Percentiles rank a stretch among this genome's conserved stretches.
Conservation (phyloP, 2,888 invertebrate genomes). For the Agrochola circellaris region DNA sequence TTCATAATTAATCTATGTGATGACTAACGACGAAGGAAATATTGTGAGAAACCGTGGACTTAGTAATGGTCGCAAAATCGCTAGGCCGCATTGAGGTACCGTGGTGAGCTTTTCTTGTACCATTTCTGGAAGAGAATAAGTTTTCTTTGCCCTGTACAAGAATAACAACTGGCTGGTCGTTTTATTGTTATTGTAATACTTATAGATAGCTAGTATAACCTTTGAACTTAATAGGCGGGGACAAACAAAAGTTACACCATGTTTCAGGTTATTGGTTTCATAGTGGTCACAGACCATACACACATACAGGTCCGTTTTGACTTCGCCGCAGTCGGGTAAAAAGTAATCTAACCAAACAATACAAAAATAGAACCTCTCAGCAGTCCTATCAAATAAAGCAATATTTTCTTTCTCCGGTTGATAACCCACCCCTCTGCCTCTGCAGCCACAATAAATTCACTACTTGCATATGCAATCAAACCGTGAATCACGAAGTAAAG, state of each 20-base stretch:
- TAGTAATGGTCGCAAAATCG: background rate
- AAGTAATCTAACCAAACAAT: background rate
- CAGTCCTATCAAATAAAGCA: background rate
- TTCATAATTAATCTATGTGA: background rate
- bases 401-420: background rate
- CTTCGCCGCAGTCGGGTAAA: too few species aligned
- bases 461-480: conserved; percentile 46
- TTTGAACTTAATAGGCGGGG: too few species aligned
- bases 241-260: too few species aligned
- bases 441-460: conserved; percentile 4
- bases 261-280: too few species aligned
- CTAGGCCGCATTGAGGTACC: background rate
- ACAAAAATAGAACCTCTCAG: background rate
- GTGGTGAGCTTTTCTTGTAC: background rate
- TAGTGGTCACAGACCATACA: too few species aligned
- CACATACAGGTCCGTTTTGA: too few species aligned
- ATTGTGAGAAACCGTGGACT: background rate
- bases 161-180: background rate
- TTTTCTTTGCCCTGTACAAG: background rate
- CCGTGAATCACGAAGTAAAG: conserved; percentile 22
- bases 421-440: background rate
- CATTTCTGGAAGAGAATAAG: background rate
- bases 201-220: background rate
- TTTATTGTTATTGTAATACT: background rate
- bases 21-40: background rate